phyloP scores from a whole-genome alignment of 2,113 vertebrate species.

The Clupea harengus region DNA sequence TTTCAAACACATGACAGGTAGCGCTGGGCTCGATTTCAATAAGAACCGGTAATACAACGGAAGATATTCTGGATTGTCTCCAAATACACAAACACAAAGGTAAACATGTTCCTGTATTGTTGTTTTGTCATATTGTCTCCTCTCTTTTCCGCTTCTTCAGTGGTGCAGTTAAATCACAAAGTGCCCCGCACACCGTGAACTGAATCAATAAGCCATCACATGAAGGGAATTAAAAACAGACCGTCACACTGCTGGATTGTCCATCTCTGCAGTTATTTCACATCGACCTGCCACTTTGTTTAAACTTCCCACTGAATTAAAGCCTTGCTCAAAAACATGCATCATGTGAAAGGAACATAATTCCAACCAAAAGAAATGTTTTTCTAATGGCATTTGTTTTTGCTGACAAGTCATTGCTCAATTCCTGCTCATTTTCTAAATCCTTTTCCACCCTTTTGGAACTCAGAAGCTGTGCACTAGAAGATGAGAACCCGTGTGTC shows the following conservation, averaged over 20 bases:
- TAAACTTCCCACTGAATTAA: background rate
- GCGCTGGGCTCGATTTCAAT: background rate
- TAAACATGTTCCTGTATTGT: background rate
- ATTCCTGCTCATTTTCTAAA: background rate
- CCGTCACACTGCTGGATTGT: background rate
- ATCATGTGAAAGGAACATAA: constrained; percentile 30
- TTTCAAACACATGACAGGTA: background rate
- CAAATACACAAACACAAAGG: background rate
- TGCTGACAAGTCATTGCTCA: constrained; percentile 29
- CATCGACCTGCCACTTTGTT: background rate
- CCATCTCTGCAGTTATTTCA: background rate
- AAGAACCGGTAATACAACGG: background rate
- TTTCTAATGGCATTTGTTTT: constrained; percentile 50
- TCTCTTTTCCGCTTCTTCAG: background rate
- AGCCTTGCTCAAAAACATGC: background rate
- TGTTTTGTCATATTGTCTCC: background rate
- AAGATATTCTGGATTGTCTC: background rate
- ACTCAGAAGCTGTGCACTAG: background rate
- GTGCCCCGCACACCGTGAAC: background rate
- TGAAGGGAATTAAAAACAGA: background rate
- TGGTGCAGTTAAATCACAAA: background rate
- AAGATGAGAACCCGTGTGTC: background rate
- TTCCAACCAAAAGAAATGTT: constrained; percentile 60
- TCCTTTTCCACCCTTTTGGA: background rate
- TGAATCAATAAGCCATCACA: background rate